Evolutionary conservation across 1,140 invertebrate species (phyloP), one percentile per base, ranked within the genome.

Genomic region (Zaprionus taronus): DNA sequence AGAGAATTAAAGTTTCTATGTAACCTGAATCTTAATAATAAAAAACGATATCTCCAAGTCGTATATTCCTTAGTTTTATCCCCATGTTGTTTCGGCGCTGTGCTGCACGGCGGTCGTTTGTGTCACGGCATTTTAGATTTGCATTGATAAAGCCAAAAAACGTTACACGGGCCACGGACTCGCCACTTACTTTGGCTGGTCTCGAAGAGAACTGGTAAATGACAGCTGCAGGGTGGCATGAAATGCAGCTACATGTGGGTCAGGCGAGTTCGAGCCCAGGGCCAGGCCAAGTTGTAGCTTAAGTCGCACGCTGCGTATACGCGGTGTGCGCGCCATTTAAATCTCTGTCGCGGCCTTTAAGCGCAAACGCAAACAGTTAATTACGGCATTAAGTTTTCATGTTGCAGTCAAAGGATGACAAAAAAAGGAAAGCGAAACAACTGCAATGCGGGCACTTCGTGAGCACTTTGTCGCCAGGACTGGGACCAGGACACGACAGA

Each of bases 301-400:
- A 75, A 55, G 63, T 70, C 57, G 22, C 49, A 76, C 64, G 58
- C 53, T 67, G 72, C 81, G 80, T 64, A 80, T 86, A 80, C 77
- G 81, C 73, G 60, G 79, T 62, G 62, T 62, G 36, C 53, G 51
- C 49, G 60, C 22, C 47, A 64, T 73, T 77, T 62, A 68, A 64
- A 73, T 72, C 36, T 61, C 60, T 79, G 82, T 64, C 56, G 62
- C 28, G n/a, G 55, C 53, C 75, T 81, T 76, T 74, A 73, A 87
- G 74, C 79, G 69, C 84, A 81, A 87, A 89, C 79, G 85, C 84
- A 84, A 89, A 87, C 84, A 90, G 85, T 90, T 90, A 90, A 90
- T 90, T 90, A 85, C 81, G 72, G 75, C 85, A 90, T 90, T 90
- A 90, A 90, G 82, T 90, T 90, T 90, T 90, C 85, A 90, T 90